These are phyloP conservation scores for Hafferia zeledoni DNA, from an alignment of 2,797 vertebrate genomes.

Conservation along the genomic window DNA sequence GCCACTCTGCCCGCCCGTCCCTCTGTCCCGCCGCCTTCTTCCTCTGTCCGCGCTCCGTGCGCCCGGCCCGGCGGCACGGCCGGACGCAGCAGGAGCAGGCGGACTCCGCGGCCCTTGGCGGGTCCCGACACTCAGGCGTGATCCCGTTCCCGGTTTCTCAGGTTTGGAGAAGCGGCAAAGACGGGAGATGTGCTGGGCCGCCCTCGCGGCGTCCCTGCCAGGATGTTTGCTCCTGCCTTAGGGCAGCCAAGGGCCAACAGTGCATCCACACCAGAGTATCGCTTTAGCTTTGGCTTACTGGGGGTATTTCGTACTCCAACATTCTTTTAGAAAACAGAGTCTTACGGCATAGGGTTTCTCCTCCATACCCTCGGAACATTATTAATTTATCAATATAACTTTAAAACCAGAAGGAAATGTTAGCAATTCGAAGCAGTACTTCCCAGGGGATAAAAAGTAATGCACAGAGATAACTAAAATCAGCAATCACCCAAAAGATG, in stretches of 20 bases:
- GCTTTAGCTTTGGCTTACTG: fast-evolving
- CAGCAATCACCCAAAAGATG: not conserved
- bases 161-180: not conserved
- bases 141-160: too few species aligned
- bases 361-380: fast-evolving
- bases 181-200: fast-evolving
- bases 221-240: fast-evolving
- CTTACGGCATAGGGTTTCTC: not conserved
- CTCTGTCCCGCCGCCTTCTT: too few species aligned
- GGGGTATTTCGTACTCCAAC: fast-evolving
- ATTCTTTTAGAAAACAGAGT: fast-evolving
- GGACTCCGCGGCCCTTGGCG: not conserved
- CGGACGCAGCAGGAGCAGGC: too few species aligned
- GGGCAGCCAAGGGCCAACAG: fast-evolving
- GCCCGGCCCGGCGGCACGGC: too few species aligned
- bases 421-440: not conserved
- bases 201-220: fast-evolving
- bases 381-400: not conserved
- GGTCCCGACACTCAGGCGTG: too few species aligned
- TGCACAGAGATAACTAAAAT: not conserved
- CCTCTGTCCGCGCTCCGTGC: too few species aligned
- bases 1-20: too few species aligned
- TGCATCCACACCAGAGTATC: fast-evolving
- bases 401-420: not conserved
- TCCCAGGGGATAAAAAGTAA: not conserved